Evolutionary conservation across 2,113 vertebrate genomes (phyloP), one percentile per base, ranked within the genome.

Genomic region (Tragelaphus scriptus): DNA sequence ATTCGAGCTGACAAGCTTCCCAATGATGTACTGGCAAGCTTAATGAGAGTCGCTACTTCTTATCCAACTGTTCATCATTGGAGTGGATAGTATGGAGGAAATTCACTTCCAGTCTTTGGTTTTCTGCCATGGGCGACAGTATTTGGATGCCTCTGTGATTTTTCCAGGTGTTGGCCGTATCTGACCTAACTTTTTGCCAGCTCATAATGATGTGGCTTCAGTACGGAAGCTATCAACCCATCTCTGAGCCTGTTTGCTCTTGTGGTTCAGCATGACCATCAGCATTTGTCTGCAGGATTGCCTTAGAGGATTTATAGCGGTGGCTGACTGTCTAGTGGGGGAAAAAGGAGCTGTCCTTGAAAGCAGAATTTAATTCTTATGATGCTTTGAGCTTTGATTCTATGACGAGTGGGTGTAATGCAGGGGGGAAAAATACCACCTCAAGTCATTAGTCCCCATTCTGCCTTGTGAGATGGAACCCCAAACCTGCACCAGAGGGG

Each of bases 91-190:
- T 16, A 19, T 75, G 40, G 94, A 91, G 61, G 49, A 96, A 93
- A 94, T 91, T 93, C 75, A 51, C 61, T 88, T 93, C 56, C 28
- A 84, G 63, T 81, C 93, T 49, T 91, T 97, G 96, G 71, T 96
- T 80, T 94, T 87, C 97, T 94, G 88, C 97, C 96, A 90, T 1
- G 9, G 53, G 91, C 1, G 21, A 23, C 91, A 90, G 71, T 55
- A 82, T 93, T 97, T 97, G 96, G 97, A 98, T 97, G 91, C 84
- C 40, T 97, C 79, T 97, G 93, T 96, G 94, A 94, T 93, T 95
- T 98, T 98, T 97, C 97, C 97, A 98, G 98, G 98, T 98, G 96
- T 97, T 95, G 97, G 95, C 95, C 9, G 1, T 97, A 56, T 87
- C 91, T 96, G 93, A 97, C 85, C 93, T 89, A 91, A 87, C 86